Evolutionary conservation across 2,888 invertebrate genomes (phyloP), one percentile per base, ranked within the genome.

Genomic region (Leptopterna dolabrata): DNA sequence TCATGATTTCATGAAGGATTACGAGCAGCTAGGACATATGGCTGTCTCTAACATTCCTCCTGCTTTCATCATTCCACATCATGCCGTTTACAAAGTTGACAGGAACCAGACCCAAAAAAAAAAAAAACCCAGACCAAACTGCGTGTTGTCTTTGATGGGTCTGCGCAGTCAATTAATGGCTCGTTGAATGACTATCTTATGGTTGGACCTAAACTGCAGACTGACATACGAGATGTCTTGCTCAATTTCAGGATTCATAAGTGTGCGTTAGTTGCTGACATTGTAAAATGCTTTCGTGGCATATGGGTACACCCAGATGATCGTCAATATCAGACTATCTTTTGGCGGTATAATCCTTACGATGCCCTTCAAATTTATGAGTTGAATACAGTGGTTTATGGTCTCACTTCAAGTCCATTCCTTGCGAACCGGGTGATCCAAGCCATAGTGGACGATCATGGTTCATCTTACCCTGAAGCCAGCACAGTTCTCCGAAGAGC

Each of bases 311-410:
- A 82, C 30, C 81, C 81, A 29, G 43, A 41, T 4, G 89, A 90
- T 87, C 55, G 87, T 7, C 30, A 88, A 19, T 89, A 87, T 30
- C 90, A 90, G 19, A 86, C 90, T 7, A 90, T 91, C 29, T 85
- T 90, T 4, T 90, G 90, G 90, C 81, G 90, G 70, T 80, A 88
- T 1, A 51, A 88, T 27, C 71, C 88, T 11, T 63, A 73, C 11
- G 43, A 89, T 0, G 86, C 89, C 9, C 30, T 90, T 0, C 27
- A 87, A 11, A 88, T 88, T 0, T 90, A 86, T 70, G 87, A 90
- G 30, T 86, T 90, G 0, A 82, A 73, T 6, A 90, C 89, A 1
- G 90, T 90, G 1, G 90, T 90, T 0, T 90, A 90, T 87, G 91
- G 91, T 0, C 87, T 89, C 0, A 88, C 87, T n/a, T 89, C 89